Evolutionary conservation across 2,113 vertebrate genomes (phyloP).

Genomic region (Cebidichthys violaceus): DNA sequence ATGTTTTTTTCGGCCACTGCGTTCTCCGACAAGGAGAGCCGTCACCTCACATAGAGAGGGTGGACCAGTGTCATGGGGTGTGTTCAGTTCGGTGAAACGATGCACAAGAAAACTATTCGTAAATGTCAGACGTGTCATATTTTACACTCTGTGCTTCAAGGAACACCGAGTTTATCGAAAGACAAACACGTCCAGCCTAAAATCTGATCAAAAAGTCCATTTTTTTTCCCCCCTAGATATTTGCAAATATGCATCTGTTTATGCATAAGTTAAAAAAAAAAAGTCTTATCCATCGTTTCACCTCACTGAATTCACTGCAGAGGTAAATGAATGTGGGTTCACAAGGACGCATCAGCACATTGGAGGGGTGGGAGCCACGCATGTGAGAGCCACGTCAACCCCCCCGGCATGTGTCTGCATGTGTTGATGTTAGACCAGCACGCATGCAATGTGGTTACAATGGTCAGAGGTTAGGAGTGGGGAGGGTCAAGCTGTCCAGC

Average conservation of each 20-base stretch:
- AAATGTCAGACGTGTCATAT: not conserved
- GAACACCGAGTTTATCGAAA: not conserved
- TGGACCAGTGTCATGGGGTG: constrained; percentile 24
- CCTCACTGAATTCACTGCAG: constrained; percentile 46
- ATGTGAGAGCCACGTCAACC: constrained; percentile 63
- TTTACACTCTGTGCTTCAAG: not conserved
- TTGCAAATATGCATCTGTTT: not conserved
- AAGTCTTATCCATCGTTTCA: constrained; percentile 41
- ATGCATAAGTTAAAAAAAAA: not conserved
- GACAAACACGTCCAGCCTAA: not conserved
- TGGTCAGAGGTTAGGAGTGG: constrained; percentile 52
- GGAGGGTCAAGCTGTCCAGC: constrained; percentile 60
- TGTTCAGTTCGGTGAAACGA: constrained; percentile 56
- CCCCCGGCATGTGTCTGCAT: constrained; percentile 46
- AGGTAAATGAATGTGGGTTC: constrained; percentile 67
- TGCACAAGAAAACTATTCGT: not conserved
- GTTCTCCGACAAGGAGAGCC: constrained; percentile 49
- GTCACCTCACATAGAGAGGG: constrained; percentile 52
- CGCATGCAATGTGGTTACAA: constrained; percentile 66
- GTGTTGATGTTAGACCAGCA: constrained; percentile 59
- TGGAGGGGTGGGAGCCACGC: constrained; percentile 68
- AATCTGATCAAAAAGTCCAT: not conserved
- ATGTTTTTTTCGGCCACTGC: constrained; percentile 70
- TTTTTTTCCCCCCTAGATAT: not conserved
- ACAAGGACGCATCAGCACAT: constrained; percentile 80